phyloP scores from a whole-genome alignment of 2,797 vertebrate genomes.

The Tenualosa thibaudeaui region DNA sequence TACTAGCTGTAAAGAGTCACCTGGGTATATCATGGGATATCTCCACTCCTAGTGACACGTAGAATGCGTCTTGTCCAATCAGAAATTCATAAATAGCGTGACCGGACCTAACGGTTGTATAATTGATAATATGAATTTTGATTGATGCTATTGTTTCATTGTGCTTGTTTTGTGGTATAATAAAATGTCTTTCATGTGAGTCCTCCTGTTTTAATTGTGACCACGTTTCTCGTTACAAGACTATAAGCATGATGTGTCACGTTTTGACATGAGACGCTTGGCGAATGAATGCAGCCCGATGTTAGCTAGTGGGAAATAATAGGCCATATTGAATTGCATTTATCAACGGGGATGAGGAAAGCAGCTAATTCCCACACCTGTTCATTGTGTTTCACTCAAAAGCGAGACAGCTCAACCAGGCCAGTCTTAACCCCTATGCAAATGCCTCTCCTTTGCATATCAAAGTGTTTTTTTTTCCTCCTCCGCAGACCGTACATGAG shows the following conservation, averaged over 20 bases:
- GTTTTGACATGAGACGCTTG: neutral
- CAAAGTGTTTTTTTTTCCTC: conserved; percentile 46
- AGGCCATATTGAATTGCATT: neutral
- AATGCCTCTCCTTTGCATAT: conserved; percentile 65
- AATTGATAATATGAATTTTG: neutral
- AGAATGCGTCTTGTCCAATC: too few species aligned
- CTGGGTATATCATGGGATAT: too few species aligned
- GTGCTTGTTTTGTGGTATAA: neutral
- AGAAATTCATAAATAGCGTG: too few species aligned
- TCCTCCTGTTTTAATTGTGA: neutral
- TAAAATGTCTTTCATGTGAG: neutral
- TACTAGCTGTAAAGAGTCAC: too few species aligned
- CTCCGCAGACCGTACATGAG: conserved; percentile 51
- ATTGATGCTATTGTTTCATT: neutral
- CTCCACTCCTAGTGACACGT: too few species aligned
- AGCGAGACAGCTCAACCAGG: neutral
- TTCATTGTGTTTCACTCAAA: neutral
- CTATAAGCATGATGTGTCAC: neutral
- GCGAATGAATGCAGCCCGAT: neutral
- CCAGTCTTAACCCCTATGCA: conserved; percentile 36
- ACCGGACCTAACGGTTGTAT: neutral
- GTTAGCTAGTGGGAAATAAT: neutral
- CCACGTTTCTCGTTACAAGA: neutral
- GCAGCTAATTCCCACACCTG: conserved; percentile 8
- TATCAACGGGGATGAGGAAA: neutral